Base-by-base conservation (phyloP, 2,113 vertebrate species). In the Mugil cephalus region DNA sequence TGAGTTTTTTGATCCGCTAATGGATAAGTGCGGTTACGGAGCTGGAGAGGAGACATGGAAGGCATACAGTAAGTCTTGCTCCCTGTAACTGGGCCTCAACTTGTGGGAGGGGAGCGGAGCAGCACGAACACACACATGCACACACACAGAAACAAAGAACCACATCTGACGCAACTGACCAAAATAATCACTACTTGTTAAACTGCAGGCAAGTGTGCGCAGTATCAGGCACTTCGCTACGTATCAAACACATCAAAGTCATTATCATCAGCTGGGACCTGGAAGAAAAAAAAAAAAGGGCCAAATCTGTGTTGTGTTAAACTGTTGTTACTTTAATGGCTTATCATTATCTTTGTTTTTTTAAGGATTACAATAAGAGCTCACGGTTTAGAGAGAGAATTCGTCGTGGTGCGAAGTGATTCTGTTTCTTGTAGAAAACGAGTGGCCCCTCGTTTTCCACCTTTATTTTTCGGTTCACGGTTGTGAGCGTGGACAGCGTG, bases 61-160 rank as follows among this genome's bases (percentile, higher is more conserved):
- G 60, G 51, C 8, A 7, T 73, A 72, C 80, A 80, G 58, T 85
- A 62, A 80, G 76, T 77, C 51, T 55, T 70, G 64, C 75, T 70
- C 79, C 89, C 73, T 83, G 55, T 83, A 75, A 65, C 79, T 68
- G 90, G 93, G 92, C 91, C 91, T 88, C 83, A 84, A 71, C 81
- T 88, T 81, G 89, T 64, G 69, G 69, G 73, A 78, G 82, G 85
- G 77, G 80, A 73, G 75, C 63, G 71, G 69, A 87, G 82, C 61
- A 80, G 77, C 78, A 82, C 77, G 65, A 35, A 48, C 65, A 54
- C 30, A 53, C 58, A 45, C 8, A 13, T 51, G 40, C 51, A 43
- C 13, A 70, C 19, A 17, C 50, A 68, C 66, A 68, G 21, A 66
- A 13, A 56, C 68, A 42, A 42, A 64, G 35, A 63, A 51, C 77